Conservation (phyloP, 2,113 vertebrate genomes). For the Glaucomys volans region DNA sequence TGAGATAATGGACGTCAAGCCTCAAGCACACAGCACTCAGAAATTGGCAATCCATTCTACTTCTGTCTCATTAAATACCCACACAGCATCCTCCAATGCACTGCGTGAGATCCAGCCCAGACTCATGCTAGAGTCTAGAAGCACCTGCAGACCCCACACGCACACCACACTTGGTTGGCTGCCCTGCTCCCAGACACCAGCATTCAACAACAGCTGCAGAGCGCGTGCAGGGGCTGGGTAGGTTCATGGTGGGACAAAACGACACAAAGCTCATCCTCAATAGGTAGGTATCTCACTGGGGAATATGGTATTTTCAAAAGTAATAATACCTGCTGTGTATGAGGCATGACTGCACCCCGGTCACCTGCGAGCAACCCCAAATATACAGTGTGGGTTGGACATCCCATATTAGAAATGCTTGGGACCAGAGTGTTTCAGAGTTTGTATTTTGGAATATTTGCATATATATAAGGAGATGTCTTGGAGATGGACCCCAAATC, state of each 20-base stretch:
- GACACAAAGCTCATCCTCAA: accelerated
- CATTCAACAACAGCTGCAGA: background rate
- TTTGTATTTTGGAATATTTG: background rate
- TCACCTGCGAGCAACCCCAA: background rate
- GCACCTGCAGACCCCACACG: background rate
- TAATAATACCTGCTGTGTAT: background rate
- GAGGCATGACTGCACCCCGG: background rate
- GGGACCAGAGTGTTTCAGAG: background rate
- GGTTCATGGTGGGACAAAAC: background rate
- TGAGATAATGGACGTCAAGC: background rate
- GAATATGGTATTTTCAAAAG: background rate
- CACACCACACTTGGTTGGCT: accelerated
- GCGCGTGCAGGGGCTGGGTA: background rate
- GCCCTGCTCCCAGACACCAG: background rate
- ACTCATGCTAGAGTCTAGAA: background rate
- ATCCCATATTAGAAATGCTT: background rate
- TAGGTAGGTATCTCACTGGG: background rate
- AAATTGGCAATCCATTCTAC: accelerated
- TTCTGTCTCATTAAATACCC: background rate
- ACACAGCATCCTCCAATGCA: background rate
- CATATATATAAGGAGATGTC: background rate
- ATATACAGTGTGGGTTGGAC: background rate
- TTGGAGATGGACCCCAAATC: background rate
- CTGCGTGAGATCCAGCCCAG: background rate
- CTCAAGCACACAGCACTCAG: accelerated